These are phyloP conservation scores for Eptesicus fuscus DNA, from an alignment of 2,113 vertebrate species.

Conservation along the genomic window DNA sequence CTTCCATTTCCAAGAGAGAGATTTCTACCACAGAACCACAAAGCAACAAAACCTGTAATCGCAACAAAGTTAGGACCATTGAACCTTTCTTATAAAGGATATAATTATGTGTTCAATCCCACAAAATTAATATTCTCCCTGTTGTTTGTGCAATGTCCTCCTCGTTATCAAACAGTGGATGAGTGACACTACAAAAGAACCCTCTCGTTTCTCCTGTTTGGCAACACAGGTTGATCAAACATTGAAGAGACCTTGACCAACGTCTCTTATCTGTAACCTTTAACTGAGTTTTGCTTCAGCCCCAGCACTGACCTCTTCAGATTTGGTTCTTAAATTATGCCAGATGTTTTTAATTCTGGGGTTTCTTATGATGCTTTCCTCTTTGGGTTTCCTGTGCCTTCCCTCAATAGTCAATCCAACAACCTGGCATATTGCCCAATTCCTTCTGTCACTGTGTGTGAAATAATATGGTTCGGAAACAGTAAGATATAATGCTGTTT, in stretches of 20 bases:
- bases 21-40: not conserved
- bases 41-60: not conserved
- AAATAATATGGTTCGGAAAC: not conserved
- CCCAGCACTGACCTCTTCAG: not conserved
- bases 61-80: not conserved
- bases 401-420: not conserved
- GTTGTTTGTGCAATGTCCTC: not conserved
- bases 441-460: not conserved
- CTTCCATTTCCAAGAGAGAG: not conserved
- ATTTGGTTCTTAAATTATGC: not conserved
- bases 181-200: not conserved
- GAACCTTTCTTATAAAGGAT: not conserved
- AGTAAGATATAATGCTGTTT: not conserved
- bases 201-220: not conserved
- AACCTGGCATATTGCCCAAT: not conserved
- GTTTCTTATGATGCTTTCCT: not conserved
- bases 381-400: not conserved
- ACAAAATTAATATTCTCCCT: not conserved
- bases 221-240: slow-evolving; percentile 6
- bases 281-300: not conserved
- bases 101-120: not conserved
- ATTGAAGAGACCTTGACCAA: slow-evolving; percentile 20
- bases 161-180: not conserved
- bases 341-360: not conserved
- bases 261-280: not conserved